Evolutionary conservation across 2,797 vertebrate genomes (phyloP).

Genomic region (Rhyacichthys aspro): DNA sequence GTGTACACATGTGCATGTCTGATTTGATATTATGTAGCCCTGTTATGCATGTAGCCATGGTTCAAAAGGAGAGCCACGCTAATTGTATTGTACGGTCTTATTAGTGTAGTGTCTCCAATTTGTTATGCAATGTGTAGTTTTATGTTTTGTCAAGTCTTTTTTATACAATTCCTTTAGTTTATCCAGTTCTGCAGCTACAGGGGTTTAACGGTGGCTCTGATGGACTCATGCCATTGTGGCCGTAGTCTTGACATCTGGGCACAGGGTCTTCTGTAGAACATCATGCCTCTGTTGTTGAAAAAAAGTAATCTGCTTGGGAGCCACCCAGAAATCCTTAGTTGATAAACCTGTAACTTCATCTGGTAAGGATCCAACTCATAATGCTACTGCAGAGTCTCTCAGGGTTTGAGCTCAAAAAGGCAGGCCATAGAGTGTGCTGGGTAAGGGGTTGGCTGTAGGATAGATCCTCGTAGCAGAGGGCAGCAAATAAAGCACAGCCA

Average conservation of each 20-base stretch:
- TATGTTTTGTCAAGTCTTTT: constrained; percentile 42
- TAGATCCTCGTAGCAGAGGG: constrained; percentile 67
- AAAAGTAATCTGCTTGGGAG: background rate
- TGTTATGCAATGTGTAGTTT: constrained; percentile 46
- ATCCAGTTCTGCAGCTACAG: constrained; percentile 55
- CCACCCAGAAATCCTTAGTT: constrained; percentile 16
- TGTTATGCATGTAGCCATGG: constrained; percentile 44
- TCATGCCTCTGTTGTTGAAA: constrained; percentile 1
- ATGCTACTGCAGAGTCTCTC: constrained; percentile 55
- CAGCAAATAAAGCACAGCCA: constrained; percentile 69
- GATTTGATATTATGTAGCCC: constrained; percentile 34
- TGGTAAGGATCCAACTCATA: constrained; percentile 49
- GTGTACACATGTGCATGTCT: constrained; percentile 22
- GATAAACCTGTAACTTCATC: constrained; percentile 42
- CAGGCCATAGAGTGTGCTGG: constrained; percentile 46
- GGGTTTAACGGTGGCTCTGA: constrained; percentile 28
- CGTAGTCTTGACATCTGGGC: constrained; percentile 24
- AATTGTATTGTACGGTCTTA: constrained; percentile 16
- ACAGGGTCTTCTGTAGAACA: constrained; percentile 21
- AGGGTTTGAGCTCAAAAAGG: constrained; percentile 56
- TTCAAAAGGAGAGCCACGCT: constrained; percentile 54
- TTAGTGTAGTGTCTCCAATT: constrained; percentile 61
- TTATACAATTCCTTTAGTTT: constrained; percentile 68
- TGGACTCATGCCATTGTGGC: constrained; percentile 35
- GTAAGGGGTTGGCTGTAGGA: constrained; percentile 55